Percentiles rank a stretch among this genome's conserved stretches.
phyloP scores from a whole-genome alignment of 2,797 vertebrate species.

The Peromyscus eremicus region DNA sequence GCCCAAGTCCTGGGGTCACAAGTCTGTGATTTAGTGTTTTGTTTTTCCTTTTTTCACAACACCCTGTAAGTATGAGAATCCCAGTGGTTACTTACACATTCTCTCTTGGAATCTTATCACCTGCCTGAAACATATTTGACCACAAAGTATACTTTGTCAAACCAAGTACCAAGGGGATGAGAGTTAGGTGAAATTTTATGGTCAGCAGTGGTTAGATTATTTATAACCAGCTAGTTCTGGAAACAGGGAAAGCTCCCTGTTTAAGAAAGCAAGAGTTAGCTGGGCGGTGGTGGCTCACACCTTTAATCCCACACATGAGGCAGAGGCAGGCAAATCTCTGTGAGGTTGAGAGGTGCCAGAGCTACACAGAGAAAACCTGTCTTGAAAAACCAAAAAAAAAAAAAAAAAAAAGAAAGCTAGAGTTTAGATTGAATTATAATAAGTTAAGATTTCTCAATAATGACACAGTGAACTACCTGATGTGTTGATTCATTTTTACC shows the following conservation, averaged over 20 bases:
- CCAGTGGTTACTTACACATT: neutral
- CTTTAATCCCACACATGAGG: too few relatives aligned
- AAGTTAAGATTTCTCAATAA: neutral
- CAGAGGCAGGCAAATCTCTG: too few relatives aligned
- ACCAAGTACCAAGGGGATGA: neutral
- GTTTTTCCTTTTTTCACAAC: neutral
- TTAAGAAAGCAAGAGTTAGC: neutral
- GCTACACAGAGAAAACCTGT: too few relatives aligned
- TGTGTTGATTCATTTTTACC: neutral
- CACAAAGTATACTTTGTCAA: neutral
- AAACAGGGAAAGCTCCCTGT: neutral
- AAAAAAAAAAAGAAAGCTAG: neutral
- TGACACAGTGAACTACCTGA: neutral
- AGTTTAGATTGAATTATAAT: neutral
- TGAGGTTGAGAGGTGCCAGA: too few relatives aligned
- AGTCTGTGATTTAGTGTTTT: neutral
- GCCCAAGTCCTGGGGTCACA: neutral
- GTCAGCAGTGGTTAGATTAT: neutral
- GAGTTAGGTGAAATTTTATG: neutral
- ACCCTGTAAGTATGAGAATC: neutral
- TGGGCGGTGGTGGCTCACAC: too few relatives aligned
- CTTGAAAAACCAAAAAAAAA: too few relatives aligned
- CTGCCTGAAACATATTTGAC: neutral
- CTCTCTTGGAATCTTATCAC: neutral
- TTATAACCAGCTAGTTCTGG: neutral